Conservation (phyloP, 2,888 invertebrate genomes). For the Bedellia somnulentella region DNA sequence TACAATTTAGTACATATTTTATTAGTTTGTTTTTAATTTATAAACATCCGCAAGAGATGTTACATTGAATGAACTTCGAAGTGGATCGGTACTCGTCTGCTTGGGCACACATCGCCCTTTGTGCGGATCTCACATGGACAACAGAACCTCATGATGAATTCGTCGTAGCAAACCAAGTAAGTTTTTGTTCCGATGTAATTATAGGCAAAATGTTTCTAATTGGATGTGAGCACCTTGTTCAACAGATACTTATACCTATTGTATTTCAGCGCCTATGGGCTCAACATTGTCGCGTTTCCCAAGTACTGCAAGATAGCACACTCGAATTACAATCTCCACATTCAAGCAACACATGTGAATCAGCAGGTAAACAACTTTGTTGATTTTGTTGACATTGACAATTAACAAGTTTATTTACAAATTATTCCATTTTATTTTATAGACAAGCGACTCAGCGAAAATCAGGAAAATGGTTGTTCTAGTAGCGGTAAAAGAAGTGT, state of each 20-base stretch:
- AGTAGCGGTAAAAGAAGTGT: constrained; percentile 50
- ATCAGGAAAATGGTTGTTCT: constrained; percentile 33
- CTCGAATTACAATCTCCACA: constrained; percentile 28
- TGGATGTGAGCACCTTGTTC: no score
- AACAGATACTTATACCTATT: no score
- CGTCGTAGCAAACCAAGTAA: constrained; percentile 52
- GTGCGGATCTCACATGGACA: constrained; percentile 56
- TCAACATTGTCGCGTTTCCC: constrained; percentile 44
- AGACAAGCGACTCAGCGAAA: constrained; percentile 33
- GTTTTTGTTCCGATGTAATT: no score
- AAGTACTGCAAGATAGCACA: constrained; percentile 38
- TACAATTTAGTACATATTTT: constrained; percentile 48
- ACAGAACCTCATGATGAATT: constrained; percentile 51
- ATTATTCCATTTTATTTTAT: constrained; percentile 8
- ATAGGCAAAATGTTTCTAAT: no score
- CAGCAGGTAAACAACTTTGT: constrained; percentile 21
- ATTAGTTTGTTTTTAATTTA: constrained; percentile 41
- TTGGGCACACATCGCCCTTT: constrained; percentile 56
- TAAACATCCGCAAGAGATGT: constrained; percentile 47
- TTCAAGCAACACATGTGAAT: constrained; percentile 27
- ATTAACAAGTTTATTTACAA: neutral
- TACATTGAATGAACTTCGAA: constrained; percentile 59
- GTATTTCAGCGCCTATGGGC: constrained; percentile 49
- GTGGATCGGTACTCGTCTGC: constrained; percentile 50
- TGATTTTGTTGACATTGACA: neutral